Evolutionary conservation across 2,797 vertebrate genomes (phyloP).

Genomic region (Neosilurus hyrtlii): DNA sequence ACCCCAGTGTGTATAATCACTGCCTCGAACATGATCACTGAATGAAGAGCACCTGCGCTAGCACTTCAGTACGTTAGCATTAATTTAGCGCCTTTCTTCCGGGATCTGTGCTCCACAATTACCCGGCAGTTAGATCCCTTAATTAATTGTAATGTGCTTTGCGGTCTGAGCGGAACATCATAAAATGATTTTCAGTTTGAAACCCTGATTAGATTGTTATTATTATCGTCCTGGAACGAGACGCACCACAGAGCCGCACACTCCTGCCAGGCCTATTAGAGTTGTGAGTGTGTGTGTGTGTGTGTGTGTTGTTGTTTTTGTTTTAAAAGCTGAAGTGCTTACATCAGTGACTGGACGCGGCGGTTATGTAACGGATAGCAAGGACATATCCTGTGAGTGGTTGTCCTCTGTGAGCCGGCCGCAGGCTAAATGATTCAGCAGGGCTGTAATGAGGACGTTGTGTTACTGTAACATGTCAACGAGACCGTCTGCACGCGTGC

Average conservation of each 20-base stretch:
- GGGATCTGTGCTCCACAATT: slow-evolving; percentile 6
- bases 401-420: slow-evolving; percentile 37
- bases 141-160: slow-evolving; percentile 30
- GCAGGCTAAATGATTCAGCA: slow-evolving; percentile 47
- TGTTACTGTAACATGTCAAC: slow-evolving; percentile 15
- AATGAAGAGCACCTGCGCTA: slow-evolving; percentile 13
- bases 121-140: slow-evolving; percentile 7
- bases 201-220: slow-evolving; percentile 11
- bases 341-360: slow-evolving; percentile 5
- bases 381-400: slow-evolving; percentile 21
- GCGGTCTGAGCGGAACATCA: slow-evolving; percentile 4
- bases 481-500: neutral
- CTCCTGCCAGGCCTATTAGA: slow-evolving; percentile 13
- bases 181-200: slow-evolving; percentile 15
- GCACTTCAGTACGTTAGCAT: slow-evolving; percentile 15
- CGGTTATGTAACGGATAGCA: slow-evolving; percentile 32
- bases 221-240: slow-evolving; percentile 10
- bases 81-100: slow-evolving; percentile 20
- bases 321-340: slow-evolving; percentile 3
- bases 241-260: neutral
- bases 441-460: slow-evolving; percentile 17
- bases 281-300: too few species aligned
- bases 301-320: too few species aligned
- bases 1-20: slow-evolving; percentile 6
- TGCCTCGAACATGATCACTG: neutral